Evolutionary conservation across 2,797 vertebrate genomes (phyloP).

Genomic region (Ctenopoma multispine): DNA sequence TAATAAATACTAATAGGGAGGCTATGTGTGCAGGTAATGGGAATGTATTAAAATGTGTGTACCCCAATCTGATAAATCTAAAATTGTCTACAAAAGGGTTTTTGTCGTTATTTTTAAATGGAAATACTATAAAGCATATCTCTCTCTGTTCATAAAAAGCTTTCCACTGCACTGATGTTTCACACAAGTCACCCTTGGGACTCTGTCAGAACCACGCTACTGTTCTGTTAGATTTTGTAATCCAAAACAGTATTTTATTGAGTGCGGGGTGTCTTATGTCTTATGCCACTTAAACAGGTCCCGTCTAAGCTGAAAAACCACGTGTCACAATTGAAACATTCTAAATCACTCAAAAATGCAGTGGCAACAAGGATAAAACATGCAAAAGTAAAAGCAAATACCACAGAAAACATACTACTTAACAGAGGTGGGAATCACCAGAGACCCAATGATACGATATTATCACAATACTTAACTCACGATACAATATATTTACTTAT

Average conservation of each 20-base stretch:
- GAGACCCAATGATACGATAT: too few relatives aligned
- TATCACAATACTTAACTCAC: too few relatives aligned
- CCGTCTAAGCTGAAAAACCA: background rate
- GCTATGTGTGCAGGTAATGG: background rate
- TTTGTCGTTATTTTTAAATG: slow-evolving; percentile 29
- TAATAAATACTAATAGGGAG: background rate
- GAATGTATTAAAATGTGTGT: background rate
- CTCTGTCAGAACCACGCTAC: slow-evolving; percentile 27
- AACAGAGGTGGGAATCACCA: too few relatives aligned
- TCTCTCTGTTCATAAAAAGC: slow-evolving; percentile 23
- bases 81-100: slow-evolving; percentile 8
- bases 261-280: slow-evolving; percentile 4
- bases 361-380: too few relatives aligned
- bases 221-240: slow-evolving; percentile 28
- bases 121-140: slow-evolving; percentile 35
- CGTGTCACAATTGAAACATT: background rate
- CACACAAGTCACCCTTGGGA: slow-evolving; percentile 23
- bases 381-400: background rate
- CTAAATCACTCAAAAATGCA: too few relatives aligned
- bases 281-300: slow-evolving; percentile 10
- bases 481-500: too few relatives aligned
- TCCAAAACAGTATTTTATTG: slow-evolving; percentile 33
- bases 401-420: too few relatives aligned
- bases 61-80: slow-evolving; percentile 7
- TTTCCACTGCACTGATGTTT: slow-evolving; percentile 37